phyloP scores from a whole-genome alignment of 2,797 vertebrate genomes.

The Aphelocoma californica region DNA sequence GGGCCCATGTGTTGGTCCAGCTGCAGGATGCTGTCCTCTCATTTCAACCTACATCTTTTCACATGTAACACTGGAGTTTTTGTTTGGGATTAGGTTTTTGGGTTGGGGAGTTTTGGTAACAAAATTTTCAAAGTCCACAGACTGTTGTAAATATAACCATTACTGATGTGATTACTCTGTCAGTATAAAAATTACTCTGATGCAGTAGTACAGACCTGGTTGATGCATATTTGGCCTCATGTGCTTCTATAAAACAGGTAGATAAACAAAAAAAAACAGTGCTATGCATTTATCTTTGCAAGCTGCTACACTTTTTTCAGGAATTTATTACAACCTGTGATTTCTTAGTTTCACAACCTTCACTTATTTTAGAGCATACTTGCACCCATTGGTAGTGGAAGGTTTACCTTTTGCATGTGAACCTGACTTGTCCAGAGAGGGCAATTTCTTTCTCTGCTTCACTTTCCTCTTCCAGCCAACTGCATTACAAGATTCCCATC shows the following conservation, averaged over 20 bases:
- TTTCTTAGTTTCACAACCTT: not conserved
- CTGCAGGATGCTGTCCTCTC: not conserved
- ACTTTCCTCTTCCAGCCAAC: not conserved
- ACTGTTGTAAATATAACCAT: not conserved
- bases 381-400: not conserved
- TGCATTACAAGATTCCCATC: not conserved
- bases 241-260: not conserved
- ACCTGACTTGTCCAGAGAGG: not conserved
- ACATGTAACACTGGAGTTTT: not conserved
- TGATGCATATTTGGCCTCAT: not conserved
- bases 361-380: not conserved
- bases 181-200: not conserved
- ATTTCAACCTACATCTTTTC: not conserved
- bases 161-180: not conserved
- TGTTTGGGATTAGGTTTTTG: not conserved
- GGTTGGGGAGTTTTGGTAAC: not conserved
- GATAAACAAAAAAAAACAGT: not conserved
- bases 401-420: not conserved
- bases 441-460: not conserved
- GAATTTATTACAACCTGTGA: not conserved
- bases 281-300: not conserved
- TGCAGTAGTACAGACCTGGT: not conserved
- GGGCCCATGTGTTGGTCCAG: fast-evolving
- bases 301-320: not conserved
- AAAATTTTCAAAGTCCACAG: not conserved